Evolutionary conservation across 2,797 vertebrate species (phyloP), one percentile per base, ranked within the genome.

Genomic region (Sebastiscus albofasciatus): DNA sequence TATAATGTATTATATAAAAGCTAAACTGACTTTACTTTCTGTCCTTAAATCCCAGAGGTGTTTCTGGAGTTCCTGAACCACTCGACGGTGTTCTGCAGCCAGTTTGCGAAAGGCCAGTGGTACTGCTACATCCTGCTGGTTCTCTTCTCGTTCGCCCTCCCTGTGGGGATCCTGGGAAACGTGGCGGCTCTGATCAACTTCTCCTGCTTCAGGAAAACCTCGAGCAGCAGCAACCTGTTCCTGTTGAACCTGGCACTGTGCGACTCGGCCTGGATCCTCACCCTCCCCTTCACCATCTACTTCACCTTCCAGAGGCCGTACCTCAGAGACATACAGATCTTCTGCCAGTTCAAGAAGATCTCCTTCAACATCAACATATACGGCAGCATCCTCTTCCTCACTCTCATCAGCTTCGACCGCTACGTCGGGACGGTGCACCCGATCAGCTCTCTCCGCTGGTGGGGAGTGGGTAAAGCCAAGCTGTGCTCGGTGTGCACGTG

Each of bases 321-420:
- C 54, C 33, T 69, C 12, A 39, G 74, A 22, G 89, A 89, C 73
- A 86, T 75, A 14, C 80, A 91, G 42, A 71, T 76, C 1, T 96
- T 96, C 86, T 94, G 95, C 90, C 89, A 95, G 58, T 90, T 96
- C 60, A 94, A 94, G 90, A 93, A 72, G 85, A 69, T 95, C 54
- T 93, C 96, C 77, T 97, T 97, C 75, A 95, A 94, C 77, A 79
- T 96, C 84, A 96, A 94, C 81, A 92, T 96, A 54, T 97, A 96
- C 0, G 95, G 96, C 72, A 96, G 96, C 72, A 94, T 97, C 73
- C 89, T 95, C 78, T 97, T 97, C 87, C 92, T 97, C 75, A 94
- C 94, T 2, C 90, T 97, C 8, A 94, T 96, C 89, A 96, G 95
- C 62, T 96, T 97, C 31, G 96, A 97, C 81, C 95, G 96, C 56